phyloP scores from a whole-genome alignment of 2,888 invertebrate species.

The Andrena camellia region DNA sequence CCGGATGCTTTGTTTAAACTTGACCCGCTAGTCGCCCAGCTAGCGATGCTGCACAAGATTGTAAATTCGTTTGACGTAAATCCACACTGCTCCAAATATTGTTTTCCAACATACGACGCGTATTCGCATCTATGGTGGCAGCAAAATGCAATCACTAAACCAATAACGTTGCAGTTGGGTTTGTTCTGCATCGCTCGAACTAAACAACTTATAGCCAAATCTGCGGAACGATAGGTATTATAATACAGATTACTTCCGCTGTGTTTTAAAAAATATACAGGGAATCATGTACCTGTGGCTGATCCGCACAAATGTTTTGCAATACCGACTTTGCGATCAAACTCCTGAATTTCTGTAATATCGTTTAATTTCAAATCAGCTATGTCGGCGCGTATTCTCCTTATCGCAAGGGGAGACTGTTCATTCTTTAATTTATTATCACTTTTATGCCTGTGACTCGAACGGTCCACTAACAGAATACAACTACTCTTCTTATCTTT shows the following conservation, averaged over 20 bases:
- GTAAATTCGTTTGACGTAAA: slow-evolving; percentile 89
- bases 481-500: slow-evolving; percentile 85
- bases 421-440: slow-evolving; percentile 88
- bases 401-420: slow-evolving; percentile 85
- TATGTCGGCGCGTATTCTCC: slow-evolving; percentile 92
- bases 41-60: slow-evolving; percentile 92
- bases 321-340: slow-evolving; percentile 87
- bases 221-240: slow-evolving; percentile 83
- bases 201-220: slow-evolving; percentile 91
- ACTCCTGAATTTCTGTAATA: slow-evolving; percentile 85
- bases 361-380: slow-evolving; percentile 90
- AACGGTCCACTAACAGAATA: slow-evolving; percentile 92
- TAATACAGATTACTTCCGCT: neutral
- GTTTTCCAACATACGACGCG: slow-evolving; percentile 89
- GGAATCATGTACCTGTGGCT: slow-evolving; percentile 90
- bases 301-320: slow-evolving; percentile 96
- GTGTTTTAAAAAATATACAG: neutral
- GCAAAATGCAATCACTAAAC: slow-evolving; percentile 93
- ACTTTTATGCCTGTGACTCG: slow-evolving; percentile 93
- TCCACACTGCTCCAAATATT: slow-evolving; percentile 87
- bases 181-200: slow-evolving; percentile 83
- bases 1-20: slow-evolving; percentile 87
- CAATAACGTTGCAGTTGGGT: slow-evolving; percentile 84
- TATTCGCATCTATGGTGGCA: slow-evolving; percentile 95
- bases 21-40: slow-evolving; percentile 95